Evolutionary conservation across 1,140 invertebrate species (phyloP).

Genomic region (Drosophila malerkotliana): DNA sequence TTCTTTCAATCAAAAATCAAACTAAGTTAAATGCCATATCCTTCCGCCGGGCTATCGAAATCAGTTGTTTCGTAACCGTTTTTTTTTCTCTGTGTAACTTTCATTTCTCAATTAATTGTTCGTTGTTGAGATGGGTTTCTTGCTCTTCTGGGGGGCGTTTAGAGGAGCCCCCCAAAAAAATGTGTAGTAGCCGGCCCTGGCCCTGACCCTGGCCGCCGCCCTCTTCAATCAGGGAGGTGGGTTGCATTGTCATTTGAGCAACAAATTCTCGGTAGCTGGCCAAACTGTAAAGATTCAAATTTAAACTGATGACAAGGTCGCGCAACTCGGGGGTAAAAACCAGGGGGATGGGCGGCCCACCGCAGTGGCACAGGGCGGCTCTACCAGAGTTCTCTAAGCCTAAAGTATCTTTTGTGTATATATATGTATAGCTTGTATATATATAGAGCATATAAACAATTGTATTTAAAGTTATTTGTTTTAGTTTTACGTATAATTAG

Average conservation of each 20-base stretch:
- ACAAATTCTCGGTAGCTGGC: constrained; percentile 64
- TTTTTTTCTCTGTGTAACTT: constrained; percentile 23
- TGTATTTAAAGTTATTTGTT: constrained; percentile 79
- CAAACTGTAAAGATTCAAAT: constrained; percentile 72
- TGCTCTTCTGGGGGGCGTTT: neutral
- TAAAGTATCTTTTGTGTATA: constrained; percentile 42
- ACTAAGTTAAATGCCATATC: too few relatives aligned
- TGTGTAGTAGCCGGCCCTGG: neutral
- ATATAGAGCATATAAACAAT: constrained; percentile 70
- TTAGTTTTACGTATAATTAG: constrained; percentile 77
- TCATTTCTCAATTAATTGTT: constrained; percentile 65
- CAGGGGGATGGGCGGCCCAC: constrained; percentile 18
- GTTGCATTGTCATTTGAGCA: constrained; percentile 70
- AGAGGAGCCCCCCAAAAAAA: neutral
- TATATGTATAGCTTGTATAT: constrained; percentile 39
- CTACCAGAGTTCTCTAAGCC: constrained; percentile 25
- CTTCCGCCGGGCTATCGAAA: constrained; percentile 25
- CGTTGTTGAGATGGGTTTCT: constrained; percentile 63
- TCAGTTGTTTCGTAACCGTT: constrained; percentile 27
- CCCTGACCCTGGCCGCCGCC: constrained; percentile 14
- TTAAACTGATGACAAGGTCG: constrained; percentile 73
- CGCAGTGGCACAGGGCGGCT: constrained; percentile 1
- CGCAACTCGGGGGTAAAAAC: constrained; percentile 24
- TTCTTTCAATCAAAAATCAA: neutral
- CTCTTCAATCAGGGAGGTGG: neutral